A percentile compares a stretch with the other conserved stretches of the same genome.
phyloP scores from a whole-genome alignment of 1,140 invertebrate species.

The Harlomillsia oculata region DNA sequence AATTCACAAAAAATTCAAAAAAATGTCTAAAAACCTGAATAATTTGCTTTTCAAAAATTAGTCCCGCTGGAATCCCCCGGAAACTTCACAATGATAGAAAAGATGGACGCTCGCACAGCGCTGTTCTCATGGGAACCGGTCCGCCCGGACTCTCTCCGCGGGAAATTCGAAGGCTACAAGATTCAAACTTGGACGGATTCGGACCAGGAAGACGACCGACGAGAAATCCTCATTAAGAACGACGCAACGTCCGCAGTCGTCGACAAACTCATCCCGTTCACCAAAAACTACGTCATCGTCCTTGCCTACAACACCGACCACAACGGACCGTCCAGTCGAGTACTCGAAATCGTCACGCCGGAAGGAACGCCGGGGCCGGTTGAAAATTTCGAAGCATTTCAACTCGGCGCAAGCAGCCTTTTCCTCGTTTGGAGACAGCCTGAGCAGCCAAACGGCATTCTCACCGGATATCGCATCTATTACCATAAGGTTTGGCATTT shows the following conservation, averaged over 20 bases:
- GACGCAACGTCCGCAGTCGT: slow-evolving; percentile 63
- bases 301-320: slow-evolving; percentile 80
- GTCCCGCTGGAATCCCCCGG: slow-evolving; percentile 65
- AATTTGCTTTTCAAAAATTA: too few species aligned
- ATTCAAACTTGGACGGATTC: slow-evolving; percentile 86
- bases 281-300: slow-evolving; percentile 80
- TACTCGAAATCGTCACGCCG: slow-evolving; percentile 72
- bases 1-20: too few species aligned
- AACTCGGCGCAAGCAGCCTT: slow-evolving; percentile 78
- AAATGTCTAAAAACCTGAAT: too few species aligned
- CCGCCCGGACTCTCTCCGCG: slow-evolving; percentile 59
- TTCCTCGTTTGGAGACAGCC: slow-evolving; percentile 85
- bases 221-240: slow-evolving; percentile 68
- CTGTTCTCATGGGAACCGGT: slow-evolving; percentile 77
- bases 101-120: slow-evolving; percentile 63
- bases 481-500: slow-evolving; percentile 67
- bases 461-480: slow-evolving; percentile 87
- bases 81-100: slow-evolving; percentile 69
- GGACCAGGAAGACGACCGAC: slow-evolving; percentile 56
- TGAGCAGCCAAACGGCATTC: slow-evolving; percentile 79
- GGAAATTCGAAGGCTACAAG: slow-evolving; percentile 92
- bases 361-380: slow-evolving; percentile 87
- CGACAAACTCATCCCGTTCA: slow-evolving; percentile 75
- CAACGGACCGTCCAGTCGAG: slow-evolving; percentile 79
- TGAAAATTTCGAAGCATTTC: slow-evolving; percentile 66